A percentile compares a stretch with the other conserved stretches of the same genome.
Conservation (phyloP, 1,140 invertebrate species). For the Drosophila nikananu region DNA sequence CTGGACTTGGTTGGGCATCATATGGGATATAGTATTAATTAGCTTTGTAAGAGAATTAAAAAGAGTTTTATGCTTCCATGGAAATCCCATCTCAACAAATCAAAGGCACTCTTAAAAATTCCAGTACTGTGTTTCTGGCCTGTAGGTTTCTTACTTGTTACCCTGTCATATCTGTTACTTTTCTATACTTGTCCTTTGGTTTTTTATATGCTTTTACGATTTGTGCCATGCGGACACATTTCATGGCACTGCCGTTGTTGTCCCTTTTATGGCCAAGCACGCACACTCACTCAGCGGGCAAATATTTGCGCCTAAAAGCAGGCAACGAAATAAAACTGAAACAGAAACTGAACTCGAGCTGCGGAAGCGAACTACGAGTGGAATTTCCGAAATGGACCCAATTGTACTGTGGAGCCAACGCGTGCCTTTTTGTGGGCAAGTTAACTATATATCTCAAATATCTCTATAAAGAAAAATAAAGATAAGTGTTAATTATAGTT, state of each 20-base stretch:
- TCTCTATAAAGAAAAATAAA: too few relatives aligned
- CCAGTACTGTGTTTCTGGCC: background rate
- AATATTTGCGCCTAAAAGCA: constrained; percentile 76
- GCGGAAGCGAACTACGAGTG: constrained; percentile 17
- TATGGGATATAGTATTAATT: too few relatives aligned
- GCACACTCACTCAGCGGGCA: constrained; percentile 29
- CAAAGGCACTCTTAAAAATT: background rate
- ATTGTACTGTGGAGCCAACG: constrained; percentile 5
- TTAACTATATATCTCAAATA: background rate
- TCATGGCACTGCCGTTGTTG: constrained; percentile 27
- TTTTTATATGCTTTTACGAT: constrained; percentile 42
- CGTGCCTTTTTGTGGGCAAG: background rate
- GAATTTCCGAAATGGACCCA: constrained; percentile 29
- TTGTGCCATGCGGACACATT: constrained; percentile 40
- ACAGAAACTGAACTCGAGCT: constrained; percentile 14
- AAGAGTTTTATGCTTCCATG: too few relatives aligned
- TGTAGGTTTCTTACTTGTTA: constrained; percentile 1
- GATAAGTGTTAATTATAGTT: too few relatives aligned
- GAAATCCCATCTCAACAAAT: background rate
- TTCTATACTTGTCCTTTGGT: background rate
- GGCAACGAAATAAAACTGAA: constrained; percentile 39
- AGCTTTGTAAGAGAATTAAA: background rate
- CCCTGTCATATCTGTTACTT: background rate
- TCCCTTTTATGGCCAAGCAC: constrained; percentile 48
- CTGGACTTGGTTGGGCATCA: too few relatives aligned